These are phyloP conservation scores for Diarsia rubi DNA, from an alignment of 2,888 invertebrate species.

Conservation along the genomic window DNA sequence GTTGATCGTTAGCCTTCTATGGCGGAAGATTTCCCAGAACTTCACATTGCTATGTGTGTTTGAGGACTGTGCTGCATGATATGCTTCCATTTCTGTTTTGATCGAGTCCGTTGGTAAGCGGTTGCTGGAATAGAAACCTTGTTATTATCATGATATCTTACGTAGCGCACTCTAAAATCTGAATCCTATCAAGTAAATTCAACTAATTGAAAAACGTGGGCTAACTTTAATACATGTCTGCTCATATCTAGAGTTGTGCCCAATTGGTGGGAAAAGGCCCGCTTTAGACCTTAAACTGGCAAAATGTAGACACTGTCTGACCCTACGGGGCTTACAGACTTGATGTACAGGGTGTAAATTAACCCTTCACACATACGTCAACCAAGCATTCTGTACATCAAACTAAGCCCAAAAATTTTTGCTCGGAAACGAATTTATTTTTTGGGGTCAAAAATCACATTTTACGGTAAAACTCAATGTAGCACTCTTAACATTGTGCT, in stretches of 20 bases:
- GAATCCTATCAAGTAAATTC: background rate
- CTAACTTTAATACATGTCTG: background rate
- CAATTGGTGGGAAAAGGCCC: background rate
- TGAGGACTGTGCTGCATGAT: constrained; percentile 56
- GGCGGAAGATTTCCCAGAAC: constrained; percentile 81
- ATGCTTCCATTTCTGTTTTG: constrained; percentile 76
- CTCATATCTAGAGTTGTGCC: background rate
- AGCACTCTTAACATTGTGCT: no score
- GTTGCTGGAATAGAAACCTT: constrained; percentile 73
- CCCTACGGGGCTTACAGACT: background rate
- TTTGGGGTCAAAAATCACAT: no score
- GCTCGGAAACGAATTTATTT: no score
- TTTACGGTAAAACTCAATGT: no score
- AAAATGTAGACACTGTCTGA: background rate
- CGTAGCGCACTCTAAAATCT: background rate
- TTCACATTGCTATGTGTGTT: constrained; percentile 66
- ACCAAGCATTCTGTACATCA: no score
- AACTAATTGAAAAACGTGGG: background rate
- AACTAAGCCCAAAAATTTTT: no score
- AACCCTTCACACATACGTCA: no score
- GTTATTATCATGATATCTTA: background rate
- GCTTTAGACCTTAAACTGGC: background rate
- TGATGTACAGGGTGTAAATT: no score
- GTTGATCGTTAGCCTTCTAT: constrained; percentile 90
- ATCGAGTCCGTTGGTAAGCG: constrained; percentile 69